Base-by-base conservation (phyloP, 2,888 invertebrate species). In the Muschampia plurimacula region DNA sequence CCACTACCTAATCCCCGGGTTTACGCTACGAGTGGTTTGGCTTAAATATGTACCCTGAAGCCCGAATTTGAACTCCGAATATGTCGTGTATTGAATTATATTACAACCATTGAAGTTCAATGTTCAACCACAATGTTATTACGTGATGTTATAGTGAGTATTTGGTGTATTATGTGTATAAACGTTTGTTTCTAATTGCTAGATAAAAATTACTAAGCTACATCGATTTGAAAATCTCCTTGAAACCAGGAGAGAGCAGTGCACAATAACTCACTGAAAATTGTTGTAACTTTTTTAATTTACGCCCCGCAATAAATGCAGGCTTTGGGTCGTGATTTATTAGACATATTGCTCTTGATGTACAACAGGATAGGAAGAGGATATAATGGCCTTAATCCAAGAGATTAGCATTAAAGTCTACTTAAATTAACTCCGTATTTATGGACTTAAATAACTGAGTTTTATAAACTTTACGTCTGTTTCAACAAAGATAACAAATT, bases 281-380 rank as follows among this genome's bases (percentile, higher is more conserved):
- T 91, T 90, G 87, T 87, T 84, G 81, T 86, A 92, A 93, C 92
- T 93, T 93, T 93, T 93, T 92, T 92, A 93, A 93, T 93, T 92
- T 91, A 84, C 88, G 86, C 84, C 82, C 83, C 87, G 86, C 86
- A 86, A 91, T 89, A 89, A 90, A 90, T 89, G 89, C 89, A 89
- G 85, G 88, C 85, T 88, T 87, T 87, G 79, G 73, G 74, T 82
- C 77, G 79, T 89, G 92, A 93, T 92, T 93, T 92, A 92, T 91
- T 83, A 81, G 79, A 83, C 81, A 82, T 83, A 87, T 80, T 81
- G 85, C 85, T 86, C 79, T 83, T 85, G 79, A 83, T 84, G 81
- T 84, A 82, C 81, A 75, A 80, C 76, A 76, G 79, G 81, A 80
- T 81, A 81, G 81, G 83, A 81, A 81, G 82, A 81, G 80, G 78